These are phyloP conservation scores for Drosophila pseudotakahashii DNA, from an alignment of 2,888 invertebrate species.

Conservation along the genomic window DNA sequence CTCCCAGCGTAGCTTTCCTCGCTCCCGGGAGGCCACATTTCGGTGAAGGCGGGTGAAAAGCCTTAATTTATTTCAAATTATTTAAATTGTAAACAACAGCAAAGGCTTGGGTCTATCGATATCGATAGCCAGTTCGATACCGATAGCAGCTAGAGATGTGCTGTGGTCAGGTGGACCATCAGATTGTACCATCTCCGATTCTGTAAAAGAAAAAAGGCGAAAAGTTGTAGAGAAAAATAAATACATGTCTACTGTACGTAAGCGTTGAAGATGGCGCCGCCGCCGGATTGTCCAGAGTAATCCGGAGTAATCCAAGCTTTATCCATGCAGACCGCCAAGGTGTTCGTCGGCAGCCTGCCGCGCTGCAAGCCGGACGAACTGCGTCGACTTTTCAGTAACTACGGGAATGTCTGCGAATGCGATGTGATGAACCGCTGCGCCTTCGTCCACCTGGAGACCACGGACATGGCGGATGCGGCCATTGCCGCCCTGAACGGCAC, in stretches of 20 bases:
- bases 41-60: not conserved
- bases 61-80: slow-evolving; percentile 7
- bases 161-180: not conserved
- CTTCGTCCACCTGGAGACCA: slow-evolving; percentile 95
- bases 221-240: slow-evolving; percentile 42
- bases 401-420: slow-evolving; percentile 95
- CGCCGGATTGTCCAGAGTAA: slow-evolving; percentile 20
- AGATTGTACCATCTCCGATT: slow-evolving; percentile 10
- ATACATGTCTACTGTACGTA: slow-evolving; percentile 47
- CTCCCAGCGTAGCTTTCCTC: slow-evolving; percentile 78
- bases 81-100: slow-evolving; percentile 44
- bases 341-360: slow-evolving; percentile 96
- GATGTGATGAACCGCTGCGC: slow-evolving; percentile 97
- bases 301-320: slow-evolving; percentile 23
- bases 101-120: slow-evolving; percentile 14
- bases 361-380: slow-evolving; percentile 93
- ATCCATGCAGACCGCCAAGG: slow-evolving; percentile 88
- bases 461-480: slow-evolving; percentile 92
- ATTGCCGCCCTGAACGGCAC: slow-evolving; percentile 92
- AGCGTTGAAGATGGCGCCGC: slow-evolving; percentile 21
- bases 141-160: not conserved
- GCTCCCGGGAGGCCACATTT: slow-evolving; percentile 67
- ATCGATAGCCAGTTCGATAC: slow-evolving; percentile 3
- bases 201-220: slow-evolving; percentile 34
- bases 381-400: slow-evolving; percentile 92